Base-by-base conservation (phyloP, 1,140 invertebrate genomes). In the Bombus huntii region DNA sequence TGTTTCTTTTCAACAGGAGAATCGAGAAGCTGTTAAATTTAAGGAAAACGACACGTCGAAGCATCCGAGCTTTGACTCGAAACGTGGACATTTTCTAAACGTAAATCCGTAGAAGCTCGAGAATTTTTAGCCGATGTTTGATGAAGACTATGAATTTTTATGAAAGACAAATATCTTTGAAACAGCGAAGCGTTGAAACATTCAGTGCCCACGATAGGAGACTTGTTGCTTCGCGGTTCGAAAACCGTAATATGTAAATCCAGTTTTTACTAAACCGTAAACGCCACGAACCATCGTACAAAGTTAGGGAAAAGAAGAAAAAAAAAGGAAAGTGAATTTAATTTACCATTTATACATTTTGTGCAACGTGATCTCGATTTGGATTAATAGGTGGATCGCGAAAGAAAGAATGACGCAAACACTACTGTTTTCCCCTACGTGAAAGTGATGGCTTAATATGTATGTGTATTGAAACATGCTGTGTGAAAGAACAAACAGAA, bases 351-450 rank as follows among this genome's bases (percentile, higher is more conserved):
- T 42, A 68, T 25, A 42, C 10, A 22, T 13, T 18, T 28, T 42
- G 10, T 39, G 68, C 18, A 25, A 37, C 70, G 18, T 9, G 39
- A 13, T 42, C 39, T 71, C 12, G 70, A 39, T 42, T 18, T 39
- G 25, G 3, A 25, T 42, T 72, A 72, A 72, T n/a, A 42, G 37
- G 37, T 70, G 68, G 3, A 71, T 71, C 70, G 70, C 70, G 70
- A 72, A 72, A 72, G 70, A 42, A 42, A 72, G 70, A 42, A 72
- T 72, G 42, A 42, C 39, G 70, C 39, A 72, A 72, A 72, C 3
- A 25, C 39, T n/a, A 34, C 70, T 8, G 39, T 72, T 72, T 42
- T 72, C 70, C 37, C 39, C 42, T n/a, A 18, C 28, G 70, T 42
- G 70, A 71, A 71, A 71, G 70, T 71, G 70, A 71, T 71, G 37